Percentiles rank a stretch among this genome's conserved stretches.
phyloP scores from a whole-genome alignment of 1,140 invertebrate genomes.

The Brachionus sp. region DNA sequence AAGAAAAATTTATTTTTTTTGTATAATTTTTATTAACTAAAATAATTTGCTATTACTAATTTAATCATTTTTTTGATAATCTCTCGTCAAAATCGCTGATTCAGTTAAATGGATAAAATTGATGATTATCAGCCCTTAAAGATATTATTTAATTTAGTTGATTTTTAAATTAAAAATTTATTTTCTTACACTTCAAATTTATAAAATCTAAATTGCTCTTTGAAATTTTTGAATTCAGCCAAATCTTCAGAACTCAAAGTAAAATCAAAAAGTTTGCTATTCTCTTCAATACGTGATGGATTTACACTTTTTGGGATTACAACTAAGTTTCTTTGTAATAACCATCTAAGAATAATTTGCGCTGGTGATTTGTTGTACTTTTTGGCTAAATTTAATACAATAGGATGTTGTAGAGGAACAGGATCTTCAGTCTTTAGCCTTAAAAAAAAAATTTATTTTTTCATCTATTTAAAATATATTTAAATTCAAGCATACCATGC shows the following conservation, averaged over 20 bases:
- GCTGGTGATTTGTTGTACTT: conserved; percentile 33
- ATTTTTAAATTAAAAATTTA: background rate
- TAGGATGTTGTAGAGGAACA: conserved; percentile 15
- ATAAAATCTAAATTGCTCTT: conserved; percentile 42
- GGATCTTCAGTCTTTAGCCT: conserved; percentile 14
- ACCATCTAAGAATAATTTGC: conserved; percentile 28
- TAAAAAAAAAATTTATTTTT: background rate
- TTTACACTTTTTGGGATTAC: conserved; percentile 43
- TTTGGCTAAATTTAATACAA: background rate
- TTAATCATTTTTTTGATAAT: background rate
- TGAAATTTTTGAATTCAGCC: conserved; percentile 25
- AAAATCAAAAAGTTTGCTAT: conserved; percentile 43
- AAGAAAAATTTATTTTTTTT: too few relatives aligned
- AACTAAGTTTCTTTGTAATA: conserved; percentile 17
- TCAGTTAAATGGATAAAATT: conserved; percentile 33
- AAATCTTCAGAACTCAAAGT: conserved; percentile 10
- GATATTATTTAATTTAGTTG: background rate
- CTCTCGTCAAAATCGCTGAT: background rate
- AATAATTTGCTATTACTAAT: background rate
- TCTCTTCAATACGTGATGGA: background rate
- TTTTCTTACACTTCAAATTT: conserved; percentile 41
- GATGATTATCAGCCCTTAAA: conserved; percentile 21
- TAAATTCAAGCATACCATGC: too few relatives aligned
- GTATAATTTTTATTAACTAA: background rate
- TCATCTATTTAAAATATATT: too few relatives aligned